Conservation (phyloP, 2,888 invertebrate species). For the Drosophila robusta region DNA sequence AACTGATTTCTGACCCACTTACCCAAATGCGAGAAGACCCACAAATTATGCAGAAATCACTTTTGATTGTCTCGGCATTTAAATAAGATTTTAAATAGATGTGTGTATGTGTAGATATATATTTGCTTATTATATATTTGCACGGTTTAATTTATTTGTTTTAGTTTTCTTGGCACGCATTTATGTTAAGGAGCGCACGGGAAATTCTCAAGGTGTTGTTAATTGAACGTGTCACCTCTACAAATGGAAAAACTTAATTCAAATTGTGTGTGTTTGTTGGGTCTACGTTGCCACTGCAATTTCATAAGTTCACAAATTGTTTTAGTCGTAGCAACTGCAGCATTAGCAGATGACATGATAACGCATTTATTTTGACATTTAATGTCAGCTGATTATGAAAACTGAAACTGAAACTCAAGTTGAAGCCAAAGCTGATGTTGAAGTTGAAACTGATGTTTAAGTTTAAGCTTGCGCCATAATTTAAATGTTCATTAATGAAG, state of each 20-base stretch:
- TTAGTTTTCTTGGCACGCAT: constrained; percentile 68
- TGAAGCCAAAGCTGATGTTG: not conserved
- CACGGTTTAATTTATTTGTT: not conserved
- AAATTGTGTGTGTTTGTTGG: constrained; percentile 12
- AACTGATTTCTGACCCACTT: constrained; percentile 43
- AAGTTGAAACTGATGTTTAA: constrained; percentile 17
- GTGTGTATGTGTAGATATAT: constrained; percentile 9
- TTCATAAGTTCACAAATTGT: constrained; percentile 49
- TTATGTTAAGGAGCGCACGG: constrained; percentile 36
- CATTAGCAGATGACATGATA: constrained; percentile 23
- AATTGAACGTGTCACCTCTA: constrained; percentile 36
- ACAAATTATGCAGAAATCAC: constrained; percentile 61
- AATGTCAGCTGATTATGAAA: constrained; percentile 61
- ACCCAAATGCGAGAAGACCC: constrained; percentile 39
- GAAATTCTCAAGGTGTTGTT: constrained; percentile 58
- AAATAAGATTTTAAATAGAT: constrained; percentile 6
- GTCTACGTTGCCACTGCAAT: constrained; percentile 13
- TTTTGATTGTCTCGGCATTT: constrained; percentile 27
- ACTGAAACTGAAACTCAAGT: constrained; percentile 24
- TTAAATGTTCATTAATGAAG: constrained; percentile 65
- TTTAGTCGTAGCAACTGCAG: constrained; percentile 47
- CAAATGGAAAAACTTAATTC: constrained; percentile 24
- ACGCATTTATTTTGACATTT: constrained; percentile 45
- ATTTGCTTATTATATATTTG: not conserved
- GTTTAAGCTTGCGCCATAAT: constrained; percentile 52